phyloP scores from a whole-genome alignment of 2,113 vertebrate genomes.

The human (Homo sapiens) region GRCh38 chr18:47570501-47571000 shows the following conservation, averaged over 20 bases:
- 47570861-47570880: not conserved
- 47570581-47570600: fast-evolving
- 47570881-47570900: not conserved
- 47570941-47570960: not conserved
- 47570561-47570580: not conserved
- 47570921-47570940: not conserved
- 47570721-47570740: not conserved
- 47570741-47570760: not conserved
- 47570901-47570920: not conserved
- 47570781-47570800: not conserved
- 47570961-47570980: not conserved
- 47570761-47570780: not conserved
- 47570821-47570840: not conserved
- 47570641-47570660: fast-evolving
- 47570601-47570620: not conserved
- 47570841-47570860: fast-evolving
- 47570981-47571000: not conserved
- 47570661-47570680: not conserved
- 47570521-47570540: not conserved
- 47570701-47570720: not conserved
- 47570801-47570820: too few species aligned
- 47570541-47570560: not conserved
- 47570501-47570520: not conserved
- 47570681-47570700: not conserved
- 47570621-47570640: not conserved